A percentile compares a stretch with the other conserved stretches of the same genome.
Conservation (phyloP, 2,113 vertebrate genomes). For the Phaethon lepturus region DNA sequence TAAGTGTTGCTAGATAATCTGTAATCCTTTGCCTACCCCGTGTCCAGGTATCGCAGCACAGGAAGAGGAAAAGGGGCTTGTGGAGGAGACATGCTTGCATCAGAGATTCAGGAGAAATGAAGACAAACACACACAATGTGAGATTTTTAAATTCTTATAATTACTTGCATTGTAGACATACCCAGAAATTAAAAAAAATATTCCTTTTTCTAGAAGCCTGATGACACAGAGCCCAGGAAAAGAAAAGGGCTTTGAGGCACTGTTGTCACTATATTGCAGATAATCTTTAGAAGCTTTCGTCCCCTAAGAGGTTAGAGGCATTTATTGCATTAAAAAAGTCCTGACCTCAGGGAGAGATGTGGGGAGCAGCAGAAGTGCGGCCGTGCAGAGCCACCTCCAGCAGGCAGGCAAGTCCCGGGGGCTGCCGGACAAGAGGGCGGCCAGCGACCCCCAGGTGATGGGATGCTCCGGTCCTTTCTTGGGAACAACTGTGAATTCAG, state of each 20-base stretch:
- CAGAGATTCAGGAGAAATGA: neutral
- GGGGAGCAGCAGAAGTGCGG: neutral
- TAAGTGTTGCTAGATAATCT: neutral
- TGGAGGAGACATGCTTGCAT: neutral
- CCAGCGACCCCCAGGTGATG: neutral
- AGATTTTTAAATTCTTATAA: neutral
- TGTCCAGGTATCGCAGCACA: neutral
- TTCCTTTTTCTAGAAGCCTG: neutral
- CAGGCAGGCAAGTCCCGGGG: neutral
- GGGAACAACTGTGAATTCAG: neutral
- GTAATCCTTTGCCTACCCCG: neutral
- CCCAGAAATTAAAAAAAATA: neutral
- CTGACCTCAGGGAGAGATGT: accelerated
- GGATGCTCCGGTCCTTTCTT: neutral
- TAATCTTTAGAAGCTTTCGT: neutral
- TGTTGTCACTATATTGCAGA: accelerated
- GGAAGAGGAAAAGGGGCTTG: neutral
- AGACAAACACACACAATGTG: neutral
- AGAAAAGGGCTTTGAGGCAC: neutral
- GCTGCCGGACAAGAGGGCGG: neutral
- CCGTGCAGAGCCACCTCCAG: neutral
- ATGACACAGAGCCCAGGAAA: neutral
- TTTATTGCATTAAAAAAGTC: neutral
- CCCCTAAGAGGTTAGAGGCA: neutral
- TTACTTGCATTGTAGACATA: neutral